Evolutionary conservation across 2,113 vertebrate species (phyloP).

Genomic region (Dasypus novemcinctus): DNA sequence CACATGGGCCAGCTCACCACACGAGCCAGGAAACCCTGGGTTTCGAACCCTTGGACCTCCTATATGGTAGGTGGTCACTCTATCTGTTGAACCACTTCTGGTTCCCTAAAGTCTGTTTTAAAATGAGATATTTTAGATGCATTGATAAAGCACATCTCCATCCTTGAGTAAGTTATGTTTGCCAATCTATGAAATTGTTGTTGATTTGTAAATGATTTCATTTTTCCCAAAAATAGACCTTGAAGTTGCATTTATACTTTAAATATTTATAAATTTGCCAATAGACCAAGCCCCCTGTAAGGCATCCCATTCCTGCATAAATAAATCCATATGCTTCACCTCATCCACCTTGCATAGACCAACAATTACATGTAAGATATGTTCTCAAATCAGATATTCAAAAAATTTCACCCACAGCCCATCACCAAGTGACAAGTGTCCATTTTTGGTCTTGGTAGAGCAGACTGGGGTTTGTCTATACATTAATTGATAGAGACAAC

Average conservation of each 20-base stretch:
- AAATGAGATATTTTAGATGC: constrained; percentile 32
- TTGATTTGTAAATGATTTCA: not conserved
- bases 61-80: no score
- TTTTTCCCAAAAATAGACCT: not conserved
- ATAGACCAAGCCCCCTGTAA: not conserved
- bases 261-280: not conserved
- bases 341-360: not conserved
- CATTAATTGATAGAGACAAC: constrained; percentile 1
- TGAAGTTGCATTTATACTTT: not conserved
- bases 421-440: not conserved
- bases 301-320: not conserved
- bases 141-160: not conserved
- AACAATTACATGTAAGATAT: not conserved
- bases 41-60: no score
- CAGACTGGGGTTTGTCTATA: not conserved
- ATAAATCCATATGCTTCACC: not conserved
- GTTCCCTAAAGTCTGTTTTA: not conserved
- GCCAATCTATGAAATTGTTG: not conserved
- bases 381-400: not conserved
- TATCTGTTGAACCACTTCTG: no score
- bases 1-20: no score
- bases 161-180: not conserved
- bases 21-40: no score
- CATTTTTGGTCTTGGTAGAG: not conserved
- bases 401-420: not conserved